Evolutionary conservation across 2,888 invertebrate species (phyloP).

Genomic region (Heliconius sara): DNA sequence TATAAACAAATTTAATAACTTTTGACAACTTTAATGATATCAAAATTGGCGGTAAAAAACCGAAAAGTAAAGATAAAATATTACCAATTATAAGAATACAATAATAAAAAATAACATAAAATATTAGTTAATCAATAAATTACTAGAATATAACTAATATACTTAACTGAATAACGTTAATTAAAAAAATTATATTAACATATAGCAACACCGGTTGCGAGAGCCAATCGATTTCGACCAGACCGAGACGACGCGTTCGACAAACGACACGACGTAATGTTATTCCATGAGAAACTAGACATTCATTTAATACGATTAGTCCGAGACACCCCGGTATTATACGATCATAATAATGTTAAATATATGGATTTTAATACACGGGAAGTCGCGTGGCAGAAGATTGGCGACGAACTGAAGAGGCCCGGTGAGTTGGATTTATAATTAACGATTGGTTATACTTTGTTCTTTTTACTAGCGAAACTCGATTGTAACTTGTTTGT

Average conservation of each 20-base stretch:
- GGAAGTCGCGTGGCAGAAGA: constrained; percentile 78
- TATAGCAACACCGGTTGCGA: constrained; percentile 35
- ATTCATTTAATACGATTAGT: constrained; percentile 67
- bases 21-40: not conserved
- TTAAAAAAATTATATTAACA: not conserved
- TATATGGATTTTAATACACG: constrained; percentile 77
- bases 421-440: constrained; percentile 68
- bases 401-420: constrained; percentile 72
- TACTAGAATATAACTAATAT: not conserved
- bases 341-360: constrained; percentile 67
- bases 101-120: not conserved
- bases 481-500: constrained; percentile 31
- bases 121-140: not conserved
- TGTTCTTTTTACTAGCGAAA: constrained; percentile 32
- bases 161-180: not conserved
- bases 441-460: constrained; percentile 51
- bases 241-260: constrained; percentile 43
- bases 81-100: not conserved
- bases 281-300: constrained; percentile 63
- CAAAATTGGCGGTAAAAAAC: not conserved
- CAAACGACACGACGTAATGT: constrained; percentile 41
- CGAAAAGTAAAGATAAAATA: not conserved
- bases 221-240: constrained; percentile 44
- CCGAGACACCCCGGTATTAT: constrained; percentile 66
- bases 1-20: not conserved